Conservation (phyloP, 2,113 vertebrate genomes). For the Steatornis caripensis region DNA sequence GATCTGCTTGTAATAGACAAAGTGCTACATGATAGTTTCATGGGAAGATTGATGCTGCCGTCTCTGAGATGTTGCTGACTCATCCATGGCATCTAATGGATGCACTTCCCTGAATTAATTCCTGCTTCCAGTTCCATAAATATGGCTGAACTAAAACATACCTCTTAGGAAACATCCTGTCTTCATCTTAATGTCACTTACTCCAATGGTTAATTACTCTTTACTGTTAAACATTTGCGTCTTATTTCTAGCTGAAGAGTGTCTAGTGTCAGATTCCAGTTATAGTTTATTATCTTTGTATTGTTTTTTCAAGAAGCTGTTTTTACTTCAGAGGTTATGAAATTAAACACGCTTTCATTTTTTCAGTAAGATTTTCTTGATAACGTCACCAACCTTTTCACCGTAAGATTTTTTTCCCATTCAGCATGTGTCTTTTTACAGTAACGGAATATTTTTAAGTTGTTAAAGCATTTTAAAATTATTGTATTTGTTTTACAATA, state of each 20-base stretch:
- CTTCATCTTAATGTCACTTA: slow-evolving; percentile 29
- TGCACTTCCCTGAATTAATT: slow-evolving; percentile 63
- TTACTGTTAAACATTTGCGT: slow-evolving; percentile 48
- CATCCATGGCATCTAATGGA: slow-evolving; percentile 52
- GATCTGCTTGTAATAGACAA: not conserved
- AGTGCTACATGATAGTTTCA: slow-evolving; percentile 45
- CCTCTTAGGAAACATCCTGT: slow-evolving; percentile 52
- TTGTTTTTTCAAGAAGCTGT: not conserved
- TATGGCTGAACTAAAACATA: slow-evolving; percentile 16
- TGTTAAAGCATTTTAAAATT: not conserved
- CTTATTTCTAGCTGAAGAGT: slow-evolving; percentile 20
- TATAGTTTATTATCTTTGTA: not conserved
- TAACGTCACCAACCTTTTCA: not conserved
- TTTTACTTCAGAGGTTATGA: not conserved
- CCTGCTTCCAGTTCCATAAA: slow-evolving; percentile 57
- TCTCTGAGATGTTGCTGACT: slow-evolving; percentile 38
- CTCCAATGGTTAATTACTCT: slow-evolving; percentile 47
- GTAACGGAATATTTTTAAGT: not conserved
- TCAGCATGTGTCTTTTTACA: not conserved
- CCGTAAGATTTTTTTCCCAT: not conserved
- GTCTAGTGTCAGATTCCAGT: not conserved
- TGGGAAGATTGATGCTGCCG: slow-evolving; percentile 24
- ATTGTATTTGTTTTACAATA: not conserved
- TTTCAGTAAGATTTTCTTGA: not conserved
- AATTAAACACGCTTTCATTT: not conserved